Evolutionary conservation across 2,113 vertebrate species (phyloP).

Genomic region (Sorex araneus): DNA sequence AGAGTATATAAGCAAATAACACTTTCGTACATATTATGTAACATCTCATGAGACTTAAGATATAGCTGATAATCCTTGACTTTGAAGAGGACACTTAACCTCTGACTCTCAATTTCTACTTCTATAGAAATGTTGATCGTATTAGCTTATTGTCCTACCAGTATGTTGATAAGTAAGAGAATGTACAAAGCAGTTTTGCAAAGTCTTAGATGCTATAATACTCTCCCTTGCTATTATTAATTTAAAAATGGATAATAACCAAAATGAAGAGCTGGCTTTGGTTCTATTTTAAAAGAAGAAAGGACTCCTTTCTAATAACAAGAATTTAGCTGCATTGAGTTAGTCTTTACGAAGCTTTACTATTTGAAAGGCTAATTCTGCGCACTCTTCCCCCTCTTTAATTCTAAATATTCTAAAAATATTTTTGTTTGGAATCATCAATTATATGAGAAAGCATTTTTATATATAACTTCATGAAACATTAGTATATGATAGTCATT

Average conservation of each 20-base stretch:
- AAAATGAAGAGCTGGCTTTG: slow-evolving; percentile 42
- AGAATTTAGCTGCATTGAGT: slow-evolving; percentile 32
- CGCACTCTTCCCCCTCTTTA: background rate
- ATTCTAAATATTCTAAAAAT: slow-evolving; percentile 27
- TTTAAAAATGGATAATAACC: slow-evolving; percentile 38
- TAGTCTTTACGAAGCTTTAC: slow-evolving; percentile 42
- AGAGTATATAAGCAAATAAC: background rate
- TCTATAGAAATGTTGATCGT: background rate
- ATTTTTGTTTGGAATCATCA: slow-evolving; percentile 53
- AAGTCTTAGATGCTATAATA: background rate
- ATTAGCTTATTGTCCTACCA: background rate
- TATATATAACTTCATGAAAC: slow-evolving; percentile 19
- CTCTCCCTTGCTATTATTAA: slow-evolving; percentile 38
- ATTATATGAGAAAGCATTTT: slow-evolving; percentile 52
- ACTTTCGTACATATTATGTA: background rate
- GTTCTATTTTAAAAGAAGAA: background rate
- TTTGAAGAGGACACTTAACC: background rate
- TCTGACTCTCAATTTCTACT: background rate
- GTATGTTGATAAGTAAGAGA: background rate
- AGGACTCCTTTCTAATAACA: slow-evolving; percentile 19
- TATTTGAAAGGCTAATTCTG: slow-evolving; percentile 52
- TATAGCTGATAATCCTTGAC: background rate
- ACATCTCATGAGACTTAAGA: background rate
- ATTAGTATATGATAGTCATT: background rate
- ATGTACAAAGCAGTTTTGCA: background rate